Base-by-base conservation (phyloP, 2,888 invertebrate genomes). In the Spicauda simplicius region DNA sequence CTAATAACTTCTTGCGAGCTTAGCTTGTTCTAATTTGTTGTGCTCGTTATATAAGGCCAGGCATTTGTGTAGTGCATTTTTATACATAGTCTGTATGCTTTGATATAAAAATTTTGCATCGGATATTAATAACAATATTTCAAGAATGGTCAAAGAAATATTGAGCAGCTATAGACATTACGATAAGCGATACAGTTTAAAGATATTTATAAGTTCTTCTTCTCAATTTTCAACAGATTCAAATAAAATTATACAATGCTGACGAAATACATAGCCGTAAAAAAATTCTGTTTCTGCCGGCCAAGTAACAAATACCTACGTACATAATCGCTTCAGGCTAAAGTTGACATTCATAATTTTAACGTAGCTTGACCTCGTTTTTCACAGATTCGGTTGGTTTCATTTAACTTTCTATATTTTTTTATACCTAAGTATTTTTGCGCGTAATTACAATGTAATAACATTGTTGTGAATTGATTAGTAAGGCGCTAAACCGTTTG, bases 261-360 rank as follows among this genome's bases (percentile, higher is more conserved):
- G n/a, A n/a, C n/a, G n/a, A n/a, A n/a, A n/a, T 33, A 33, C 8
- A 33, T 6, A 33, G 2, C n/a, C 30, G 3, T 55, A 30, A n/a
- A 14, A 30, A 20, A 25, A 14, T n/a, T n/a, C n/a, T 55, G 2
- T n/a, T 20, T 7, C 30, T 20, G 16, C n/a, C 30, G 16, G 30
- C 30, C n/a, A 33, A 16, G n/a, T n/a, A 1, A 45, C 6, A 6
- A 45, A 11, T 45, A 37, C 54, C 8, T 30, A 55, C 16, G 33
- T 33, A 55, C 55, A 30, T 33, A 55, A 55, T 55, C 33, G 55
- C 55, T 11, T 7, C 16, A 16, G 55, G 57, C 18, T 19, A 33
- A 57, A 41, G 18, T 57, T 57, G 37, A 19, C 57, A 25, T 41
- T 18, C 57, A 57, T 37, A 57, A 37, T 57, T 56, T 56, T 19